phyloP scores from a whole-genome alignment of 2,797 vertebrate species.

The Anolis apletophallus region DNA sequence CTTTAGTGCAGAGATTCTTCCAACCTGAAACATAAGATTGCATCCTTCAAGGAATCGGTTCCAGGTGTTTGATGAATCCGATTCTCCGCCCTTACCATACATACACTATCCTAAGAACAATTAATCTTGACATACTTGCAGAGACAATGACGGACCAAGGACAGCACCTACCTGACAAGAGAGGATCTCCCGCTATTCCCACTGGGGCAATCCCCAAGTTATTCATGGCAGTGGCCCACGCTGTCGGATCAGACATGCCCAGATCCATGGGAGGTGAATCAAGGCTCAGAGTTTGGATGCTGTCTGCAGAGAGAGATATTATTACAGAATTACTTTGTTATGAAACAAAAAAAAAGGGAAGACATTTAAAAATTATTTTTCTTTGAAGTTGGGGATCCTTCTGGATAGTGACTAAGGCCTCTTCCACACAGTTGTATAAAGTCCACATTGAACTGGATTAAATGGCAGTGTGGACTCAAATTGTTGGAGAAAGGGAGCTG shows the following conservation, averaged over 20 bases:
- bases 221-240: conserved; percentile 96
- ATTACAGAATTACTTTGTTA: background rate
- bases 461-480: no score
- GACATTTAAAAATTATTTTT: background rate
- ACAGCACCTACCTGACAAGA: conserved; percentile 87
- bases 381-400: background rate
- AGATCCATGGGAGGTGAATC: conserved; percentile 89
- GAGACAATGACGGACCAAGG: background rate
- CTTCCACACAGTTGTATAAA: no score
- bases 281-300: conserved; percentile 86
- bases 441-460: no score
- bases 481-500: no score
- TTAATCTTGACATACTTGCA: background rate
- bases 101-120: no score
- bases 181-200: conserved; percentile 89
- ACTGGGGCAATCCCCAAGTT: conserved; percentile 94
- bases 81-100: background rate
- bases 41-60: background rate
- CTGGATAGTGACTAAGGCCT: background rate
- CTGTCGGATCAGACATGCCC: conserved; percentile 91
- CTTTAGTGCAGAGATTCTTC: background rate
- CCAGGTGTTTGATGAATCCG: no score
- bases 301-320: conserved; percentile 79
- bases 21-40: background rate
- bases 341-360: background rate